Evolutionary conservation across 2,113 vertebrate species (phyloP), one percentile per base, ranked within the genome.

Genomic region (Ammodytes marinus): DNA sequence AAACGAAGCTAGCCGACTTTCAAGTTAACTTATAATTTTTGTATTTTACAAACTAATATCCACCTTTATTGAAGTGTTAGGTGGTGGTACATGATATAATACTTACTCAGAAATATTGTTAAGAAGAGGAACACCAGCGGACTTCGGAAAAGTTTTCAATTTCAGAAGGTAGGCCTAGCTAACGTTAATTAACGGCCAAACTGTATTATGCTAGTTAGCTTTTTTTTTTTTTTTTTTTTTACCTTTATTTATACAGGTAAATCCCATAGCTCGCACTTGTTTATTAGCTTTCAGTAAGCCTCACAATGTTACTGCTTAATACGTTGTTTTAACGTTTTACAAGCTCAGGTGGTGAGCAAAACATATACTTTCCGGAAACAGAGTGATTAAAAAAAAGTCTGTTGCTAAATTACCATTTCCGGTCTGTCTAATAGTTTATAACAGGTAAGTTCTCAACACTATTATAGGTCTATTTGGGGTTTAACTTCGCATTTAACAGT

Each of bases 21-120:
- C 5, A 37, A 40, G 19, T 35, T 0, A 65, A 69, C 40, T 4
- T 0, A 1, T 40, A 1, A 27, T 27, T 27, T 27, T 27, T 27
- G 27, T n/a, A n/a, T 13, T 73, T 64, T 61, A 7, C 69, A 77
- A 73, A 35, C 1, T 3, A 2, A 58, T 37, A 0, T 0, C 0
- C 9, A 60, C 2, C 5, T 61, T 75, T 55, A 59, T 9, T 71
- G 13, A 7, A 1, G 15, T 2, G 0, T 50, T 2, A 84, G 6
- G 10, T 42, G 50, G 6, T 57, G 46, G 53, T 64, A 39, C 12
- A 42, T 27, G 2, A 74, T 27, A 27, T 27, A 27, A 27, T 27
- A 59, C 13, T 83, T 79, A 79, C 49, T 19, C 8, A 8, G 8
- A 66, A 3, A 46, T 50, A 42, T 2, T 17, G n/a, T 14, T 10